Conservation (phyloP, 2,888 invertebrate species). For the Drosophila setosimentum region DNA sequence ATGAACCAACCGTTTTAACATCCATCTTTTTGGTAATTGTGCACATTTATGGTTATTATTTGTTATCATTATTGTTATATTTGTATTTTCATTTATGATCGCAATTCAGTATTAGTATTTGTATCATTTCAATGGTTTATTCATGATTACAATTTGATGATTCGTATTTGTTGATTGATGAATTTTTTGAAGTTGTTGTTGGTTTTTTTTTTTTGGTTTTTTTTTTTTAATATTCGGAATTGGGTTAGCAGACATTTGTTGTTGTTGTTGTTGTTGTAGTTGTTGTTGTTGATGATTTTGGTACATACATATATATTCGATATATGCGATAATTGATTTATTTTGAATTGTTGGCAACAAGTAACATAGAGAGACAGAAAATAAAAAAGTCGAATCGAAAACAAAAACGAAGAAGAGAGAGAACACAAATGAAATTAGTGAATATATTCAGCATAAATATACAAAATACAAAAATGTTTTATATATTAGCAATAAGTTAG, state of each 20-base stretch:
- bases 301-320: slow-evolving; percentile 39
- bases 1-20: slow-evolving; percentile 97
- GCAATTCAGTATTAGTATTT: slow-evolving; percentile 59
- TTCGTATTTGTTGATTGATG: slow-evolving; percentile 55
- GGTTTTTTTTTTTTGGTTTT: slow-evolving; percentile 7
- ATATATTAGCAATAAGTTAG: slow-evolving; percentile 44
- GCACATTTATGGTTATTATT: slow-evolving; percentile 52
- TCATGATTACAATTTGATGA: slow-evolving; percentile 40
- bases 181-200: slow-evolving; percentile 45
- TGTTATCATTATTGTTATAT: slow-evolving; percentile 30
- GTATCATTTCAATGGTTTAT: slow-evolving; percentile 41
- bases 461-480: slow-evolving; percentile 31
- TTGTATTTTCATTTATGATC: slow-evolving; percentile 38
- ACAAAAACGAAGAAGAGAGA: slow-evolving; percentile 74
- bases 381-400: slow-evolving; percentile 64
- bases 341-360: slow-evolving; percentile 47
- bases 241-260: slow-evolving; percentile 59
- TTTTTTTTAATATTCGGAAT: slow-evolving; percentile 22
- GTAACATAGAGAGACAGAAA: slow-evolving; percentile 48
- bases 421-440: slow-evolving; percentile 79
- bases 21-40: slow-evolving; percentile 91
- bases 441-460: slow-evolving; percentile 58
- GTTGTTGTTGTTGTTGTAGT: slow-evolving; percentile 47
- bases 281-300: slow-evolving; percentile 51
- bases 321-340: slow-evolving; percentile 42